Evolutionary conservation across 2,888 invertebrate species (phyloP), one percentile per base, ranked within the genome.

Genomic region (Criorhina ranunculi): DNA sequence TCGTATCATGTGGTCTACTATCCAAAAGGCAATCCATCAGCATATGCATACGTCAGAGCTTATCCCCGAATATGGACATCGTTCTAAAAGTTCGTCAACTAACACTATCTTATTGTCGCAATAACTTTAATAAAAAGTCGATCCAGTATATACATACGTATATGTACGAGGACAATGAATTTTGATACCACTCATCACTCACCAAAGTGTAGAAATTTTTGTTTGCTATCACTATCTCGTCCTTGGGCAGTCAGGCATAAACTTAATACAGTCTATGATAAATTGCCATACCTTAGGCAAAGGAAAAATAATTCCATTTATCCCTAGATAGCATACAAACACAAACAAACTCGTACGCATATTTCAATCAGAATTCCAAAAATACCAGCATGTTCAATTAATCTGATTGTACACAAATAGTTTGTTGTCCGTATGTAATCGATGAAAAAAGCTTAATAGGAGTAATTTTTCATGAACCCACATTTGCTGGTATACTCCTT

Each of bases 211-310:
- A 35, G 11, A 35, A 11, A 9, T 35, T 35, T 35, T 35, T 55
- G 17, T 40, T 40, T 8, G 9, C 11, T 5, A 17, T 11, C 4
- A 42, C 40, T n/a, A 12, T 15, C 40, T 60, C 60, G 44, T 60
- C 60, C 40, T 42, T 60, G 60, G 31, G 9, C 11, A 44, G 11
- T 24, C 44, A 0, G 19, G n/a, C 11, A 7, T 3, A 9, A 24
- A 19, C 37, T 40, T 40, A 59, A 59, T 15, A 66, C 55, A n/a
- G 11, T 44, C 59, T 70, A 31, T 59, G 49, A 59, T n/a, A 44
- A 33, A 55, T 35, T 12, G 57, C 29, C 24, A 51, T 46, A 59
- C 19, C 35, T 62, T 12, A 7, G 17, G 19, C 17, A 31, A 44
- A 15, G 19, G 12, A 31, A 44, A 15, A 55, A 12, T 19, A 31